Evolutionary conservation across 1,140 invertebrate species (phyloP), one percentile per base, ranked within the genome.

Genomic region (Orussus abietinus): DNA sequence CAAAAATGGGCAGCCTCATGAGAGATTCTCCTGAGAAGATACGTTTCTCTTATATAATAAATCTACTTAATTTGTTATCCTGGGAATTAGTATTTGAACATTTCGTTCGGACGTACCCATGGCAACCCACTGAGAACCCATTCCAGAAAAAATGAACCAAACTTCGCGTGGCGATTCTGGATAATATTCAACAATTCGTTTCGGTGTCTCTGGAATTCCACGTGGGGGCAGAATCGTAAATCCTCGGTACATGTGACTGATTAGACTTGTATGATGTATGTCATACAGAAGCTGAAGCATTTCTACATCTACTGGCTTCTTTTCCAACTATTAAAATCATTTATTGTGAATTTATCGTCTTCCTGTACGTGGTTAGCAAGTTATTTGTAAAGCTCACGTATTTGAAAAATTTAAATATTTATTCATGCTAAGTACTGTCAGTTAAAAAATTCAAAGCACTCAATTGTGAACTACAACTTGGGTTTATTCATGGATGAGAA

Each of bases 61-160:
- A 31, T 19, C 26, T 37, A 28, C 30, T 15, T n/a, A 19, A 28
- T 15, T 21, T n/a, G n/a, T n/a, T n/a, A n/a, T n/a, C n/a, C n/a
- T n/a, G n/a, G n/a, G n/a, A 46, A 10, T 17, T 21, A 32, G 10
- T 49, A 25, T 34, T 15, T 12, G 19, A n/a, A 11, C 19, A 17
- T 14, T 3, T 38, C 5, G 12, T 4, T 25, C 19, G 3, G 1
- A 40, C 5, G 46, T 60, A 11, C 76, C 80, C 84, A 86, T 86
- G 9, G 77, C 78, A 34, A 66, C 55, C 83, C 83, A 87, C 59
- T 86, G 84, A 33, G 77, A 77, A 4, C 83, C 84, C 82, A 86
- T 84, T 25, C 83, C 84, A 48, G 81, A 75, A 59, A 81, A 86
- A 12, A 85, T 72, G 59, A 76, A 85, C 77, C 81, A 85, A 20